phyloP scores from a whole-genome alignment of 2,113 vertebrate species.

The Notothenia rossii region DNA sequence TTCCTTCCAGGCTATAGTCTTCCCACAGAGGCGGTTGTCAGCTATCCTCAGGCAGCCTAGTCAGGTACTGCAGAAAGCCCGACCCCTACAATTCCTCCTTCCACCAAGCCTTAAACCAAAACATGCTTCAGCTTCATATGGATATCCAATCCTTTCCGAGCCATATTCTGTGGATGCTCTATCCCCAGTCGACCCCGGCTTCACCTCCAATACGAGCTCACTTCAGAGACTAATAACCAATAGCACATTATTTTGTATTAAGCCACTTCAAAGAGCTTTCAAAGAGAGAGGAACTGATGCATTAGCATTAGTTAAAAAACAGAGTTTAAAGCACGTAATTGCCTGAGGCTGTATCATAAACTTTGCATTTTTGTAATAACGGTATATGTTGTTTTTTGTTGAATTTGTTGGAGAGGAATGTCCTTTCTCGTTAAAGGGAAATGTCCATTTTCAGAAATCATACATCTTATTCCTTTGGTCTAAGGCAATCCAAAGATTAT shows the following conservation, averaged over 20 bases:
- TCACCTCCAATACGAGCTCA: conserved; percentile 48
- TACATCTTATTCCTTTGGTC: too few relatives aligned
- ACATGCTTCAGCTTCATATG: conserved; percentile 31
- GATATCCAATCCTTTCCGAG: conserved; percentile 48
- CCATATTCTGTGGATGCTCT: conserved; percentile 12
- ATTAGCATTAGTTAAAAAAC: conserved; percentile 60
- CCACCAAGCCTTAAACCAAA: conserved; percentile 52
- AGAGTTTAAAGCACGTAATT: conserved; percentile 44
- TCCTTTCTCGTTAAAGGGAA: too few relatives aligned
- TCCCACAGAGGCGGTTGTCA: conserved; percentile 67
- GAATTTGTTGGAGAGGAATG: conserved; percentile 15
- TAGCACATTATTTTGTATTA: conserved; percentile 53
- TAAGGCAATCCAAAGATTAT: too few relatives aligned
- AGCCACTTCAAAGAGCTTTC: conserved; percentile 70
- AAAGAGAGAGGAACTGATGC: conserved; percentile 58
- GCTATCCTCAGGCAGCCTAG: conserved; percentile 61
- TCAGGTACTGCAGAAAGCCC: conserved; percentile 36
- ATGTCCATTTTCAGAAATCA: too few relatives aligned
- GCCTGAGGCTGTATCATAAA: conserved; percentile 54
- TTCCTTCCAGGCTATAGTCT: conserved; percentile 59
- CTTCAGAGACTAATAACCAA: conserved; percentile 60
- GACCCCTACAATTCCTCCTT: conserved; percentile 39
- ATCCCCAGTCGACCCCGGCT: conserved; percentile 47
- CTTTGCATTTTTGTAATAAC: conserved; percentile 39
- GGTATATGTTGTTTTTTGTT: conserved; percentile 57